Conservation (phyloP, 2,113 vertebrate species). For the Etia nguti region DNA sequence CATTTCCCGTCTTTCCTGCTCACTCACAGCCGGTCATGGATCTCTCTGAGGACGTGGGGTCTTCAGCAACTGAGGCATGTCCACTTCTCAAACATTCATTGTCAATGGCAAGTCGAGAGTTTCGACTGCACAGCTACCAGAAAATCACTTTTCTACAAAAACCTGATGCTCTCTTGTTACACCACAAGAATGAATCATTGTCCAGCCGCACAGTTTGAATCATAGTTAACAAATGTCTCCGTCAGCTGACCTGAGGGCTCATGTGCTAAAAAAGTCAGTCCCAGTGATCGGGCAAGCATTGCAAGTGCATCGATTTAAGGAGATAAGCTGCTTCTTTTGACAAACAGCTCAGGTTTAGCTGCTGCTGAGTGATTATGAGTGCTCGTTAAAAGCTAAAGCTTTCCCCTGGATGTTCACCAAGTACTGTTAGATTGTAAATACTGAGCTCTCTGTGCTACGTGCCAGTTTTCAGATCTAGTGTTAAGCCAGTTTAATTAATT, state of each 20-base stretch:
- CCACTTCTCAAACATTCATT: conserved; percentile 56
- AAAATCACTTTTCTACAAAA: conserved; percentile 51
- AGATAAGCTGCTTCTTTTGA: conserved; percentile 55
- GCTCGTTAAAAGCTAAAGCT: conserved; percentile 58
- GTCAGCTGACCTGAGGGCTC: conserved; percentile 13
- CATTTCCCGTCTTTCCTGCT: conserved; percentile 57
- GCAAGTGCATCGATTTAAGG: conserved; percentile 34
- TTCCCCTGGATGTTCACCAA: conserved; percentile 66
- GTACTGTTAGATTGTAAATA: conserved; percentile 24
- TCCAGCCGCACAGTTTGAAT: conserved; percentile 38
- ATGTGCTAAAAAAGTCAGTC: conserved; percentile 31
- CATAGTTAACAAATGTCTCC: conserved; percentile 36
- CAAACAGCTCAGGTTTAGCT: conserved; percentile 56
- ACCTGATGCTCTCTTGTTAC: conserved; percentile 41
- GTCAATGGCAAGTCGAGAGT: conserved; percentile 43
- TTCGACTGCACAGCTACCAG: conserved; percentile 26
- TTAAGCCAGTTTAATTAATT: not conserved
- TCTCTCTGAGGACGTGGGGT: conserved; percentile 52
- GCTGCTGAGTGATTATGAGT: conserved; percentile 61
- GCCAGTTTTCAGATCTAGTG: not conserved
- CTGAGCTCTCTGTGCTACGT: conserved; percentile 17
- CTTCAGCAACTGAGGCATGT: conserved; percentile 61
- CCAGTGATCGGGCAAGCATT: conserved; percentile 35
- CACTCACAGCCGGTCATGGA: conserved; percentile 57
- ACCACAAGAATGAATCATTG: conserved; percentile 54